A percentile compares a stretch with the other conserved stretches of the same genome.
These are phyloP conservation scores for Amaurobius ferox DNA, from an alignment of 2,888 invertebrate genomes.

Conservation along the genomic window DNA sequence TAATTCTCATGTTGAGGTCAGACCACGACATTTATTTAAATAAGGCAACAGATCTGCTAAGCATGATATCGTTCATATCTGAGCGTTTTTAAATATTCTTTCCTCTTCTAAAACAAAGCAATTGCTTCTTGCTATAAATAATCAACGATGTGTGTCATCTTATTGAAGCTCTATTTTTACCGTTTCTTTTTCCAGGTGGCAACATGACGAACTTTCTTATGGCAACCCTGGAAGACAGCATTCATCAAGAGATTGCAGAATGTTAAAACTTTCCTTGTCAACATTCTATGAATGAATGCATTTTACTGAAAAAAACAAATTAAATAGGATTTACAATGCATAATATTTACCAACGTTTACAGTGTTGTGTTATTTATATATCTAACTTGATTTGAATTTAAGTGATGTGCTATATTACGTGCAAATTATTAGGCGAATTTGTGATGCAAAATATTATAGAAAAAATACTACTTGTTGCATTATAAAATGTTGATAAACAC, in stretches of 20 bases:
- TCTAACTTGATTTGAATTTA: neutral
- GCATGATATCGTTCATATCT: constrained; percentile 2
- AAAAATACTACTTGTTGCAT: too few species aligned
- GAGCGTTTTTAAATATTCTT: constrained; percentile 7
- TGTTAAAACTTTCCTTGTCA: neutral
- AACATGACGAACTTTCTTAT: neutral
- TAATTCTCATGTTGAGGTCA: neutral
- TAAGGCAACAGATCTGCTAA: neutral
- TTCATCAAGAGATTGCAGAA: neutral
- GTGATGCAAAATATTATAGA: too few species aligned
- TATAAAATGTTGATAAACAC: too few species aligned
- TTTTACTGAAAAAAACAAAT: too few species aligned
- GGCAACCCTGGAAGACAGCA: constrained; percentile 10
- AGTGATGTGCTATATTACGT: too few species aligned
- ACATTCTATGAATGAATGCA: neutral
- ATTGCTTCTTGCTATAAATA: constrained; percentile 54
- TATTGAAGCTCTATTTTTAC: constrained; percentile 34
- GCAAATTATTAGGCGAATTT: too few species aligned
- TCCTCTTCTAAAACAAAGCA: constrained; percentile 8
- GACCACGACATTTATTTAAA: neutral
- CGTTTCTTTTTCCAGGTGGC: constrained; percentile 40
- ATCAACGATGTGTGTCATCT: constrained; percentile 50
- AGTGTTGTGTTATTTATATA: too few species aligned
- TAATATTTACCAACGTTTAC: too few species aligned
- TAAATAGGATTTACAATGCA: neutral